Evolutionary conservation across 2,797 vertebrate species (phyloP), one percentile per base, ranked within the genome.

Genomic region (Cetoscarus ocellatus): DNA sequence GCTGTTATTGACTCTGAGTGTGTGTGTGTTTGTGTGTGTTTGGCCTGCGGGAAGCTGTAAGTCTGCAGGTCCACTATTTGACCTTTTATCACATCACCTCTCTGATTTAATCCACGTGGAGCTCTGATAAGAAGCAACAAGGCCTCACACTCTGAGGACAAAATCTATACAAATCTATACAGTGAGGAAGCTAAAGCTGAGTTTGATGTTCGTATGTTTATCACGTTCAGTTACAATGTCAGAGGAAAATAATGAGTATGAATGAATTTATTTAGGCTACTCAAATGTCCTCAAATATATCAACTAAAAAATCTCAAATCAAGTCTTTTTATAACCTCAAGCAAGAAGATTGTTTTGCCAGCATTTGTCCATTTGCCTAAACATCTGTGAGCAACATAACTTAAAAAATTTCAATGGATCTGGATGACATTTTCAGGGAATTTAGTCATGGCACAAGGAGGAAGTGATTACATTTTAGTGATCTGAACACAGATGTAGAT

Each of bases 1-100:
- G 67, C 57, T 73, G 78, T 62, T 88, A 90, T 80, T 79, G 89
- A 90, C 82, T 85, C 58, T 48, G 52, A 53, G 57, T 44, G 50
- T 27, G 54, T 59, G 55, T 62, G 63, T 67, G 69, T 67, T 51
- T 70, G 58, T 68, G 39, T 36, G 56, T 64, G 55, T 27, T 42
- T 19, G 5, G 36, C 36, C 47, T 17, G 56, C 54, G 53, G 61
- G 63, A 73, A 70, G 35, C 58, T 45, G 61, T 47, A 15, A 19
- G 48, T 61, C 67, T 11, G 65, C 58, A 66, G 57, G 60, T 56
- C 73, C 47, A 67, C 73, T 36, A 34, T 38, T 39, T 67, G 72
- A 82, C 77, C 83, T 89, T 86, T 86, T 60, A 73, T 82, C 83
- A 73, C 62, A 44, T 72, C 69, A 17, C 67, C 64, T 55, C 59